Percentiles rank a stretch among this genome's conserved stretches.
Conservation (phyloP, 2,797 vertebrate species). For the Protonibea diacanthus region DNA sequence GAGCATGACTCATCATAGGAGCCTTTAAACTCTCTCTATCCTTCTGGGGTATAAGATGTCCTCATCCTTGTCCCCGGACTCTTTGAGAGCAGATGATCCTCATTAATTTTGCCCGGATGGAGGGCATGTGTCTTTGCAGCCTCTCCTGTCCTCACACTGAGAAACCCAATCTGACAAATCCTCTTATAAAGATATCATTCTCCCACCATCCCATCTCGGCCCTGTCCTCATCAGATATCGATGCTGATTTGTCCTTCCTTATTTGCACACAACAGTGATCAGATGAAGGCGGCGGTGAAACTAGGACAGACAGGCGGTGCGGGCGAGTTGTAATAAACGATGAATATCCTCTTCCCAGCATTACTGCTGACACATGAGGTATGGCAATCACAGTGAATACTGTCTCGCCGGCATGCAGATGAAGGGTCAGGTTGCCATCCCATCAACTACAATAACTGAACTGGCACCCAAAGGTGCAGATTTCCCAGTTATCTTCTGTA, state of each 20-base stretch:
- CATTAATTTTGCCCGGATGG: constrained; percentile 68
- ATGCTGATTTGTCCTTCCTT: constrained; percentile 48
- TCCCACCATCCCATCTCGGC: constrained; percentile 16
- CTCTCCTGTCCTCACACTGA: constrained; percentile 59
- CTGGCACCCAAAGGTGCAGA: constrained; percentile 54
- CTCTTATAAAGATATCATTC: constrained; percentile 74
- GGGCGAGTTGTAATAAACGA: constrained; percentile 59
- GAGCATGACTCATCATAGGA: constrained; percentile 50
- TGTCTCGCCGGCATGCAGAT: constrained; percentile 59
- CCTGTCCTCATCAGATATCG: constrained; percentile 51
- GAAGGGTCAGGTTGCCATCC: constrained; percentile 64
- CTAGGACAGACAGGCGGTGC: constrained; percentile 43
- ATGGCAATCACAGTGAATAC: constrained; percentile 60
- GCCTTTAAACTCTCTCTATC: constrained; percentile 53
- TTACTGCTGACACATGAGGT: constrained; percentile 55
- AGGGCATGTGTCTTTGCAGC: constrained; percentile 64
- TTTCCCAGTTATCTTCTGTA: constrained; percentile 29
- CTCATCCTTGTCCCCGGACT: constrained; percentile 61
- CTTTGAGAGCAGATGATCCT: constrained; percentile 74
- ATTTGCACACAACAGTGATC: constrained; percentile 61
- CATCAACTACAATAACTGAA: constrained; percentile 74
- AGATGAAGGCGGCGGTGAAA: constrained; percentile 48
- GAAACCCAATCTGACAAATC: constrained; percentile 76
- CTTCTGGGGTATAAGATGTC: constrained; percentile 70
- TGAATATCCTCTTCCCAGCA: constrained; percentile 45